Conservation (phyloP, 1,140 invertebrate genomes). For the Bombyx mandarina region DNA sequence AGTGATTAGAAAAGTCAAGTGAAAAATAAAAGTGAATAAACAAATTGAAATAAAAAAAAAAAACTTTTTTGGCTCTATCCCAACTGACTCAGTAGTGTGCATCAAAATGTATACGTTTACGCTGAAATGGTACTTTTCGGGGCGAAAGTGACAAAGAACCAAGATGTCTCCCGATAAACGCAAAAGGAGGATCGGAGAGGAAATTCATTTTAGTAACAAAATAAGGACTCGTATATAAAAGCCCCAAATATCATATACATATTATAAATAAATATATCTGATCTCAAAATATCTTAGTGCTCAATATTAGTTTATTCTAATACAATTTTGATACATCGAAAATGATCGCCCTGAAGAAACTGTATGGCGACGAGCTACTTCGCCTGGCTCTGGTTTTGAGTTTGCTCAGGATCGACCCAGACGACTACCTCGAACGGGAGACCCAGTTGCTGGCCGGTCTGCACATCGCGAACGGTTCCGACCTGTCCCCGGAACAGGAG, state of each 20-base stretch:
- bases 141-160: conserved; percentile 35
- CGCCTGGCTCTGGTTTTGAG: conserved; percentile 84
- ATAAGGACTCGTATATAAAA: conserved; percentile 33
- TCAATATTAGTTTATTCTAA: conserved; percentile 31
- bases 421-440: conserved; percentile 74
- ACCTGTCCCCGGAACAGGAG: conserved; percentile 73
- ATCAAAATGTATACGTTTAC: conserved; percentile 23
- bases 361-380: conserved; percentile 83
- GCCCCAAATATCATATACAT: not conserved
- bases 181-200: conserved; percentile 33
- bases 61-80: conserved; percentile 10
- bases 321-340: conserved; percentile 10
- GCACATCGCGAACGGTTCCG: conserved; percentile 77
- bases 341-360: conserved; percentile 83
- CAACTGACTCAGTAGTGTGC: conserved; percentile 42
- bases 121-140: conserved; percentile 12
- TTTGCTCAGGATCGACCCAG: conserved; percentile 81
- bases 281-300: conserved; percentile 65
- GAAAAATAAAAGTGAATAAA: not conserved
- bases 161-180: conserved; percentile 63
- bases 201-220: conserved; percentile 18
- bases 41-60: not conserved
- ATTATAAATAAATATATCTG: conserved; percentile 16
- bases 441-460: conserved; percentile 66
- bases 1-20: not conserved